Evolutionary conservation across 2,888 invertebrate species (phyloP).

Genomic region (Eupithecia centaureata): DNA sequence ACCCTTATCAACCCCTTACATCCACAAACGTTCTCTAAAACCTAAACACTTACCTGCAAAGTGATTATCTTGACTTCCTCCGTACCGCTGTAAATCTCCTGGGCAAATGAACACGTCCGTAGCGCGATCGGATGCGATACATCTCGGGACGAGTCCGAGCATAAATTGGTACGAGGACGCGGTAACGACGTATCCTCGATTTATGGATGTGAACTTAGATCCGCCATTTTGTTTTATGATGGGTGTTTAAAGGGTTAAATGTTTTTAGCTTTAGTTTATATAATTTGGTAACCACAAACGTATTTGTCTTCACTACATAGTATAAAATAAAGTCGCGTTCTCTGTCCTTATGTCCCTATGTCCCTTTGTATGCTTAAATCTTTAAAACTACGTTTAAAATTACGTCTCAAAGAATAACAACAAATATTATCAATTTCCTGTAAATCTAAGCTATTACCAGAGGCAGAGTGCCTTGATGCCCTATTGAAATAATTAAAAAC

Average conservation of each 20-base stretch:
- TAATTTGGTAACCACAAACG: no score
- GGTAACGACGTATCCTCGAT: slow-evolving; percentile 61
- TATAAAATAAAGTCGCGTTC: no score
- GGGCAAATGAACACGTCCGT: slow-evolving; percentile 71
- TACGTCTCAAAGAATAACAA: no score
- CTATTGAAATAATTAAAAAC: background rate
- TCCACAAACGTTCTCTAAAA: slow-evolving; percentile 14
- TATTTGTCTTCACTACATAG: no score
- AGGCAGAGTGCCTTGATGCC: background rate
- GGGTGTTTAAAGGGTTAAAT: slow-evolving; percentile 9
- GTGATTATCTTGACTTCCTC: slow-evolving; percentile 19
- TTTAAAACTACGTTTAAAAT: no score
- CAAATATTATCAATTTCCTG: no score
- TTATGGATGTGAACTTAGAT: slow-evolving; percentile 48
- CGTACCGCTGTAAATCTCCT: slow-evolving; percentile 55
- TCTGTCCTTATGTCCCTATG: no score
- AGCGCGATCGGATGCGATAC: slow-evolving; percentile 69
- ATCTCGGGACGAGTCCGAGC: slow-evolving; percentile 62
- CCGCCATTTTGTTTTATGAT: slow-evolving; percentile 34
- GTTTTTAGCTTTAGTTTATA: background rate
- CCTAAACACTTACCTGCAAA: slow-evolving; percentile 16
- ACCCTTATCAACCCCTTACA: slow-evolving; percentile 22
- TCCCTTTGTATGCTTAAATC: no score
- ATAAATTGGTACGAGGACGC: slow-evolving; percentile 66
- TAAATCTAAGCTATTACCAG: no score